Percentiles rank a stretch among this genome's conserved stretches.
Evolutionary conservation across 2,888 invertebrate genomes (phyloP).

Genomic region (Aproaerema taeniolella): DNA sequence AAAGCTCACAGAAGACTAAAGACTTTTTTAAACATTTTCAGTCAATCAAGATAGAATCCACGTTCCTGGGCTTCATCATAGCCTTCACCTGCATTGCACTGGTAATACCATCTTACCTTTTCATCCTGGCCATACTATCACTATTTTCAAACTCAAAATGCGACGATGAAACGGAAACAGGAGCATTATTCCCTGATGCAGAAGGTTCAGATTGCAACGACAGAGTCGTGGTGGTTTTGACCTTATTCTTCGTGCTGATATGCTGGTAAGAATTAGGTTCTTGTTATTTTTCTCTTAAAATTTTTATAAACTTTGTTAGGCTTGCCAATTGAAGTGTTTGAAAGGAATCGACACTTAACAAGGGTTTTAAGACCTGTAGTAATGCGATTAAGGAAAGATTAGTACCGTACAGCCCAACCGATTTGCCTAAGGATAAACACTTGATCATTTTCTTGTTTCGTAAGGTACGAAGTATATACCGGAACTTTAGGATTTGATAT

Average conservation of each 20-base stretch:
- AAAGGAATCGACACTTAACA: too few species aligned
- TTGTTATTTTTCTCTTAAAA: not conserved
- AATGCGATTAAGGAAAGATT: too few species aligned
- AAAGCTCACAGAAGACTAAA: too few species aligned
- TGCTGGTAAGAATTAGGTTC: conserved; percentile 52
- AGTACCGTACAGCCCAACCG: too few species aligned
- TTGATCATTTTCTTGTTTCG: too few species aligned
- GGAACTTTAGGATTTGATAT: too few species aligned
- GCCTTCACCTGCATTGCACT: conserved; percentile 80
- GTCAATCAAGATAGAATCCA: conserved; percentile 84
- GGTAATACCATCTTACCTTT: conserved; percentile 77
- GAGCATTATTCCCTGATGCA: conserved; percentile 54
- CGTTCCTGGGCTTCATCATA: conserved; percentile 80
- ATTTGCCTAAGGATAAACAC: too few species aligned
- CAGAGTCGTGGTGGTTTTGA: conserved; percentile 49
- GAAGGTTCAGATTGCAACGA: conserved; percentile 58
- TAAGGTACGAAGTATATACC: too few species aligned
- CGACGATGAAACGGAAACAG: conserved; percentile 58
- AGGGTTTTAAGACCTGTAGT: too few species aligned
- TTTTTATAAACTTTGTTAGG: too few species aligned
- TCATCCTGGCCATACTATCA: conserved; percentile 74
- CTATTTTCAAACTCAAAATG: conserved; percentile 55
- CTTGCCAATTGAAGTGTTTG: too few species aligned
- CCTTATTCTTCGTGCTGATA: conserved; percentile 54
- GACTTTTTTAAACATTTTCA: too few species aligned